These are phyloP conservation scores for Callimorpha dominula DNA, from an alignment of 2,888 invertebrate genomes.

Conservation along the genomic window DNA sequence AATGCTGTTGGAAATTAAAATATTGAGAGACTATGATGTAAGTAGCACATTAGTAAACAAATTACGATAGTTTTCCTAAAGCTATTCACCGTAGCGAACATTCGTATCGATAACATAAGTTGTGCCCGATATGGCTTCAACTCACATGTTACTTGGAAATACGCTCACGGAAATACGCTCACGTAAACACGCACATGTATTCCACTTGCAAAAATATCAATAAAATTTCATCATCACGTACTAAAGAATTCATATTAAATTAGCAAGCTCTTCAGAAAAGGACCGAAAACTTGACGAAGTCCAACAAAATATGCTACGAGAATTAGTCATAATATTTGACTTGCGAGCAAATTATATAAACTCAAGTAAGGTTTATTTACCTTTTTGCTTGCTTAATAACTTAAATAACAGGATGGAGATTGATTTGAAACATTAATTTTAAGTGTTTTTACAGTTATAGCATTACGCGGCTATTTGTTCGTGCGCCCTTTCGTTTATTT, in stretches of 20 bases:
- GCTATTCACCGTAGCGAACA: constrained; percentile 1
- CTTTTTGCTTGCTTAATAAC: constrained; percentile 37
- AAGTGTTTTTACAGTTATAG: constrained; percentile 16
- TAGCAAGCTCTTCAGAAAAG: constrained; percentile 23
- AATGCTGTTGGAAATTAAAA: not conserved
- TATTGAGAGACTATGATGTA: not conserved
- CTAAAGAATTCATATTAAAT: constrained; percentile 28
- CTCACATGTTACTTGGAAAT: constrained; percentile 11
- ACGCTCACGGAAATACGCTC: constrained; percentile 12
- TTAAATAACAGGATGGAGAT: constrained; percentile 34
- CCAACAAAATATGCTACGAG: constrained; percentile 27
- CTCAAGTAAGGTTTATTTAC: constrained; percentile 35
- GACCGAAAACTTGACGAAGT: constrained; percentile 29
- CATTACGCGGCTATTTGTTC: not conserved
- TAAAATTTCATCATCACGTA: constrained; percentile 10
- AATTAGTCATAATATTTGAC: constrained; percentile 37
- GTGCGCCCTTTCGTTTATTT: not conserved
- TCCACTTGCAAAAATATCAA: constrained; percentile 17
- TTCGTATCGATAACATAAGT: constrained; percentile 21
- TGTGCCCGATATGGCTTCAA: constrained; percentile 18
- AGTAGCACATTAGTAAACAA: not conserved
- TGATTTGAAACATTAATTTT: constrained; percentile 30
- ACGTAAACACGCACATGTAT: constrained; percentile 7
- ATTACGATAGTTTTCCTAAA: not conserved
- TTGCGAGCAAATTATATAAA: constrained; percentile 35